Evolutionary conservation across 2,888 invertebrate genomes (phyloP).

Genomic region (Anthophora plumipes): DNA sequence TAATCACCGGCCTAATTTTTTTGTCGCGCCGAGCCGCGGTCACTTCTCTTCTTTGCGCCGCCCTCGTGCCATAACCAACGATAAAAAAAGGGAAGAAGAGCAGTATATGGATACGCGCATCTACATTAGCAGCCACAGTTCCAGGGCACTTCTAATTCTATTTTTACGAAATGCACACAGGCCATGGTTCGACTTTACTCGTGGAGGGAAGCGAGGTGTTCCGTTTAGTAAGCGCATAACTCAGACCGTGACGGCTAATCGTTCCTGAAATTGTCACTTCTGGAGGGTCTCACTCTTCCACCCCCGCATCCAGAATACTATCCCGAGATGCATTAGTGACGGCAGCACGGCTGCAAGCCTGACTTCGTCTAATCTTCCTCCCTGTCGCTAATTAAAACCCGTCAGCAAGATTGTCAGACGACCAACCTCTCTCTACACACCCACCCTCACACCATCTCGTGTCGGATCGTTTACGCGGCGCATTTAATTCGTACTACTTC

Average conservation of each 20-base stretch:
- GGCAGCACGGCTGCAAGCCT: slow-evolving; percentile 66
- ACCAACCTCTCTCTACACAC: not conserved
- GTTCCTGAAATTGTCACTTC: slow-evolving; percentile 83
- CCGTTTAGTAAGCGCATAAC: slow-evolving; percentile 82
- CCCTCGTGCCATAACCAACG: slow-evolving; percentile 38
- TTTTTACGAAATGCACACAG: slow-evolving; percentile 80
- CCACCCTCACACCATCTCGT: not conserved
- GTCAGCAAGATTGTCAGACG: slow-evolving; percentile 76
- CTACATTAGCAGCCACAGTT: too few relatives aligned
- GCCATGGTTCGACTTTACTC: slow-evolving; percentile 75
- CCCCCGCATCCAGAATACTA: slow-evolving; percentile 65
- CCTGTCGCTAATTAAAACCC: slow-evolving; percentile 79
- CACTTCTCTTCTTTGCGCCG: slow-evolving; percentile 52
- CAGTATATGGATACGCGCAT: slow-evolving; percentile 32
- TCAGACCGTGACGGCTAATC: slow-evolving; percentile 84
- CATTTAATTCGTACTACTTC: slow-evolving; percentile 21
- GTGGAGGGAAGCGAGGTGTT: slow-evolving; percentile 74
- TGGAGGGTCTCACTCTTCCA: slow-evolving; percentile 78
- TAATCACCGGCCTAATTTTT: slow-evolving; percentile 65
- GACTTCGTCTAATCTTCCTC: slow-evolving; percentile 74
- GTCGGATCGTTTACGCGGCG: slow-evolving; percentile 46
- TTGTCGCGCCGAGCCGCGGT: slow-evolving; percentile 52
- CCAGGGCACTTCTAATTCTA: slow-evolving; percentile 70
- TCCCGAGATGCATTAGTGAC: slow-evolving; percentile 79
- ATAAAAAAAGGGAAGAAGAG: slow-evolving; percentile 43